A percentile compares a stretch with the other conserved stretches of the same genome.
Conservation (phyloP, 1,140 invertebrate genomes). For the Drosophila nigrodunni region DNA sequence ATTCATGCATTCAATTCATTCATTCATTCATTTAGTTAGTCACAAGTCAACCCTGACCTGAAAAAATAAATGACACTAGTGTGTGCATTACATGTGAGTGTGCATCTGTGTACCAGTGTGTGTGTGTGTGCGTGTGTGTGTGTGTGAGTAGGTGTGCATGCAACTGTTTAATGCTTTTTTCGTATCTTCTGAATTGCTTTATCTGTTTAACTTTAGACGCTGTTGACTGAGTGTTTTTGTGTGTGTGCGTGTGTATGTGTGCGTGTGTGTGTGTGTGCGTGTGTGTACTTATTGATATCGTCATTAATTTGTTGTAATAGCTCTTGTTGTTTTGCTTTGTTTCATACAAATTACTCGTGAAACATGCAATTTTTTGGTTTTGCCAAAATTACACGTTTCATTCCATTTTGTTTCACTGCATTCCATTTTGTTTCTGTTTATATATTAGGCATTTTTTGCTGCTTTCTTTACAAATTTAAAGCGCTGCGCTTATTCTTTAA, state of each 20-base stretch:
- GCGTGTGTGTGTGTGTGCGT: conserved; percentile 31
- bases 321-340: conserved; percentile 16
- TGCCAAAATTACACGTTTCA: background rate
- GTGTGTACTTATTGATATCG: conserved; percentile 34
- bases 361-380: background rate
- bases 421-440: background rate
- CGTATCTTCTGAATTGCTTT: conserved; percentile 27
- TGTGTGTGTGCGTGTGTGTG: conserved; percentile 13
- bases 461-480: background rate
- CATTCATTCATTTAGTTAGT: conserved; percentile 82
- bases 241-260: conserved; percentile 33
- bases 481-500: too few species aligned
- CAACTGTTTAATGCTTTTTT: conserved; percentile 42
- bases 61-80: conserved; percentile 62
- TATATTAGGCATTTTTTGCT: background rate
- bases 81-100: conserved; percentile 38
- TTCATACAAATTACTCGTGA: background rate
- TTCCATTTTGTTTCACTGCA: conserved; percentile 5
- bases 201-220: conserved; percentile 35
- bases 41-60: conserved; percentile 84
- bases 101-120: conserved; percentile 7
- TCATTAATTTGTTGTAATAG: conserved; percentile 37
- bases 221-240: background rate
- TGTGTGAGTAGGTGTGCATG: conserved; percentile 46
- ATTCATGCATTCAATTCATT: conserved; percentile 82